Percentiles rank a stretch among this genome's conserved stretches.
phyloP scores from a whole-genome alignment of 2,888 invertebrate genomes.

The Gandaritis pyraliata region DNA sequence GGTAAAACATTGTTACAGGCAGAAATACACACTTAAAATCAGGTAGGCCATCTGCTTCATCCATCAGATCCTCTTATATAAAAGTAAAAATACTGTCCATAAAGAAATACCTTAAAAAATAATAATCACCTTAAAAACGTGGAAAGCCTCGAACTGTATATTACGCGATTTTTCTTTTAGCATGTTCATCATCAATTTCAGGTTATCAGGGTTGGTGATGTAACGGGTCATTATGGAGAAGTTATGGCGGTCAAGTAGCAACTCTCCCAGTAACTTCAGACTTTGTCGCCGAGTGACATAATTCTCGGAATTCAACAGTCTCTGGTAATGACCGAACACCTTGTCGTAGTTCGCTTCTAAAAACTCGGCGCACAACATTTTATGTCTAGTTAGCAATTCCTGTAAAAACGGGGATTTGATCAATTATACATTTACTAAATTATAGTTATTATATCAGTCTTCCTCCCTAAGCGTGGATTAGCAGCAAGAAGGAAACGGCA shows the following conservation, averaged over 20 bases:
- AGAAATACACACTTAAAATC: no score
- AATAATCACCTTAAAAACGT: constrained; percentile 98
- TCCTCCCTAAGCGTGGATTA: no score
- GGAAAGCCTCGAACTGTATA: constrained; percentile 99
- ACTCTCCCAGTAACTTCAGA: constrained; percentile 97
- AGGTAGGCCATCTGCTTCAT: no score
- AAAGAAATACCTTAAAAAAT: neutral
- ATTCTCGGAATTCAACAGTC: constrained; percentile 98
- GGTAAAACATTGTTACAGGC: no score
- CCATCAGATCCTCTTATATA: no score
- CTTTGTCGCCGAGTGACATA: constrained; percentile 99
- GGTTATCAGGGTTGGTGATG: constrained; percentile 99
- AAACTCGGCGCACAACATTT: constrained; percentile 98
- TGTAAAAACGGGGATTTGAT: constrained; percentile 64
- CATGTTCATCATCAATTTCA: constrained; percentile 99
- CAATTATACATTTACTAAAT: no score
- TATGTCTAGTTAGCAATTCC: constrained; percentile 97
- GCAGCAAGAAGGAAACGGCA: no score
- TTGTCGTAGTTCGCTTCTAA: constrained; percentile 99
- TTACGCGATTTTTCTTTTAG: constrained; percentile 99
- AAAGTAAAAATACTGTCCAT: no score
- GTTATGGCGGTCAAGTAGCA: constrained; percentile 99
- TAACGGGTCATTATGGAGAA: constrained; percentile 99
- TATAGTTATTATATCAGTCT: no score
- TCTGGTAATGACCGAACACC: constrained; percentile 98